phyloP scores from a whole-genome alignment of 1,140 invertebrate species.

The Nomia melanderi region DNA sequence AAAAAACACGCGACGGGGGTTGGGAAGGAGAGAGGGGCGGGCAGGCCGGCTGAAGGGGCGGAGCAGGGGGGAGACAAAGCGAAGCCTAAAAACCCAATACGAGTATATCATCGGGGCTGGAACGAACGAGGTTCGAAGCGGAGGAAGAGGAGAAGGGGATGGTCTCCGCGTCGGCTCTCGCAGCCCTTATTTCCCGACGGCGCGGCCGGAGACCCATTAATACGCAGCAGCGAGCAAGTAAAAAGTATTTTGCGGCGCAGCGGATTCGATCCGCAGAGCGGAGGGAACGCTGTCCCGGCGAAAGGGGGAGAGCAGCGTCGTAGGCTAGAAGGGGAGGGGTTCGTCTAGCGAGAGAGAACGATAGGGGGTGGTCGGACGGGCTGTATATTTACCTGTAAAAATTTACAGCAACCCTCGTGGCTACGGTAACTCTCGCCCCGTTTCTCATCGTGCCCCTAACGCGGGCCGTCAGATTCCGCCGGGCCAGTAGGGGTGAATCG shows the following conservation, averaged over 20 bases:
- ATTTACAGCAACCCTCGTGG: slow-evolving; percentile 42
- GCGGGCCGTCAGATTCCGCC: not conserved
- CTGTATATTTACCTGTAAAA: slow-evolving; percentile 57
- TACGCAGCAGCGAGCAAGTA: slow-evolving; percentile 20
- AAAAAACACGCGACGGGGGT: slow-evolving; percentile 33
- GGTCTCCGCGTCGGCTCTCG: not conserved
- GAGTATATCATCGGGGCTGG: not conserved
- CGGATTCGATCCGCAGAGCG: slow-evolving; percentile 41
- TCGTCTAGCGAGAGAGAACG: too few relatives aligned
- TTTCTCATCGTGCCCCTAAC: not conserved
- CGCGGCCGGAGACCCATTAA: slow-evolving; percentile 9
- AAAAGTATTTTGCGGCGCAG: slow-evolving; percentile 35
- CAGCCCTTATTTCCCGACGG: not conserved
- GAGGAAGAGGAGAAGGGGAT: not conserved
- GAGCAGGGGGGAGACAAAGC: slow-evolving; percentile 30
- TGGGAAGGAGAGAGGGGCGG: too few relatives aligned
- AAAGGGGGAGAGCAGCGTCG: not conserved
- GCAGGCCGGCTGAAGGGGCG: too few relatives aligned
- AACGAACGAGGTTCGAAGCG: not conserved
- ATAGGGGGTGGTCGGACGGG: slow-evolving; percentile 14
- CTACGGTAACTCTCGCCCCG: slow-evolving; percentile 19
- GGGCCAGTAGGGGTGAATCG: not conserved
- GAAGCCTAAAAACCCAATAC: slow-evolving; percentile 39
- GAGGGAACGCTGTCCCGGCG: not conserved
- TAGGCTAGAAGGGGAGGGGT: not conserved